These are phyloP conservation scores for Oceanites oceanicus DNA, from an alignment of 2,113 vertebrate species.

Conservation along the genomic window DNA sequence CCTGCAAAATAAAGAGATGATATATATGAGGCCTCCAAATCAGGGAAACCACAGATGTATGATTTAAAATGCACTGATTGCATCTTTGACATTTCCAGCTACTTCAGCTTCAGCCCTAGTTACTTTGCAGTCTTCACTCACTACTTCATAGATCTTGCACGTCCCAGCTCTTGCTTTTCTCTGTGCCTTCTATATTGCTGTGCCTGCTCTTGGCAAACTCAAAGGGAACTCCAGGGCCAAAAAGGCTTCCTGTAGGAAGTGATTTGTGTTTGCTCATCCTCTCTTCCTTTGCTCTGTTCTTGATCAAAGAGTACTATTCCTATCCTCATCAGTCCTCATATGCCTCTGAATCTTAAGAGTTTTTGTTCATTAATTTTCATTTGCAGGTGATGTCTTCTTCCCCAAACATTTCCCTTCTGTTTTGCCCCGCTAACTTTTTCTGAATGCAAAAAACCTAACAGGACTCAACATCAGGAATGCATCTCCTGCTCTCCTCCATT, in stretches of 20 bases:
- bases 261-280: neutral
- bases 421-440: neutral
- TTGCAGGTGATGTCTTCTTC: neutral
- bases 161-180: neutral
- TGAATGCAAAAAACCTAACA: neutral
- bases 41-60: neutral
- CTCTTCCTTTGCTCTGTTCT: neutral
- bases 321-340: neutral
- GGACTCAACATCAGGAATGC: neutral
- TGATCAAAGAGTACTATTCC: neutral
- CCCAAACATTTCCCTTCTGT: neutral
- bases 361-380: neutral
- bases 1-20: conserved; percentile 57
- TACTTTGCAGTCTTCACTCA: neutral
- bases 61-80: neutral
- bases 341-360: neutral
- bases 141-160: neutral
- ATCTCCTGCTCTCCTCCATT: neutral
- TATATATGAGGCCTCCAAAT: neutral
- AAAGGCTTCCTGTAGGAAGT: neutral
- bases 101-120: neutral
- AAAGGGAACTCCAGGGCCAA: neutral
- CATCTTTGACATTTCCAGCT: neutral
- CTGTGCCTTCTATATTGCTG: neutral
- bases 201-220: neutral